Evolutionary conservation across 2,888 invertebrate species (phyloP), one percentile per base, ranked within the genome.

Genomic region (Cetonia aurata): DNA sequence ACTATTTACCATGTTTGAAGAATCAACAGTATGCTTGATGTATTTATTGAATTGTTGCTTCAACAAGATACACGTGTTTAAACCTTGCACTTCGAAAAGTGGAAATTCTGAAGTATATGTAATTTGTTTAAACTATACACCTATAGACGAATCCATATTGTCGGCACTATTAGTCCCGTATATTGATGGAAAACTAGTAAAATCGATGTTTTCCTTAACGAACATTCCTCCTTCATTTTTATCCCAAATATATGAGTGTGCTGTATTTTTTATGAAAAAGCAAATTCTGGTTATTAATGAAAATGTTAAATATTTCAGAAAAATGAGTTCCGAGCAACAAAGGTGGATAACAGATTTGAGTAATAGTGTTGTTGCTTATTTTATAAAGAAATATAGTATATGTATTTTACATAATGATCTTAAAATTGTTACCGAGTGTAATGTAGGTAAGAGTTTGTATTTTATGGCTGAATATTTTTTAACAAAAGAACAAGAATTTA

Each of bases 91-190:
- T 0, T 98, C 98, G n/a, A 95, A 96, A 80, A 92, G 93, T 79
- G 98, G 98, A 6, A 98, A 98, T 84, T 98, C 98, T 0, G 98
- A 98, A 85, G 90, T 94, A 0, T 98, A 98, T 80, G 88, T 96
- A 0, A 86, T 98, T 33, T 94, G 93, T 78, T 81, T 90, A 31
- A 86, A 86, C 19, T 93, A 88, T 79, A 90, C 90, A 1, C 75
- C 84, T 6, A 13, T 67, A n/a, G 44, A 75, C 13, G 46, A 80
- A 25, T 56, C 69, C 12, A 31, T 72, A 6, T 70, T 83, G 37
- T 82, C 80, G 80, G 67, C 76, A 3, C 56, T 74, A 0, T 81
- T 92, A 0, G 78, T 56, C 80, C 85, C 77, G 82, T 89, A 86
- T 85, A 85, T 76, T 83, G 84, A 56, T 66, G 80, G 73, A 77